phyloP scores from a whole-genome alignment of 2,113 vertebrate genomes.

The Elephas maximus region DNA sequence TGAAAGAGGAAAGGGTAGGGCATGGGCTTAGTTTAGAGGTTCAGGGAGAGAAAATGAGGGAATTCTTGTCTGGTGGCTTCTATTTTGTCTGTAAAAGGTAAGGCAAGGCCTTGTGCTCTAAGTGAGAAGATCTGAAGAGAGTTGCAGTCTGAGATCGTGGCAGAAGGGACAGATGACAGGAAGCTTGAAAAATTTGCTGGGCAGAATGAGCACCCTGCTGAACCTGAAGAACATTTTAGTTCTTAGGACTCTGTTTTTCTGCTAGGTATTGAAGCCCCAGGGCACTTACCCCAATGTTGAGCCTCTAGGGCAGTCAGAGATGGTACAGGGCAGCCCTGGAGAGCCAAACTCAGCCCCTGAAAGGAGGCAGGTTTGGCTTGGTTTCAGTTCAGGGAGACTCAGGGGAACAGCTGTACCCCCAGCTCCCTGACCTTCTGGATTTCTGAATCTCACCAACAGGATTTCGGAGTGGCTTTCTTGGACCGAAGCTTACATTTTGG shows the following conservation, averaged over 20 bases:
- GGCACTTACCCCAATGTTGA: fast-evolving
- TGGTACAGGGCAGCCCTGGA: fast-evolving
- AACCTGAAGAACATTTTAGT: too few relatives aligned
- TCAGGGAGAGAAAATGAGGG: background rate
- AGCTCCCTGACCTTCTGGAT: background rate
- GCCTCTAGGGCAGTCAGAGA: too few relatives aligned
- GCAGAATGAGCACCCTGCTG: fast-evolving
- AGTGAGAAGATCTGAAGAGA: background rate
- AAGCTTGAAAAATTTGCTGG: fast-evolving
- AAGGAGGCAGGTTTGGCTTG: background rate
- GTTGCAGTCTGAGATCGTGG: background rate
- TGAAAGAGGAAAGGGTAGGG: background rate
- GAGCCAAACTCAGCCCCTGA: too few relatives aligned
- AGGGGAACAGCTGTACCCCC: background rate
- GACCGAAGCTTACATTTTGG: background rate
- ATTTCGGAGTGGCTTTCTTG: background rate
- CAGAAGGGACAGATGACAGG: background rate
- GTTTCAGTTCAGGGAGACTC: background rate
- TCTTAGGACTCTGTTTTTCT: background rate
- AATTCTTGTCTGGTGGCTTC: background rate
- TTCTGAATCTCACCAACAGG: background rate
- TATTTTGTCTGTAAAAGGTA: background rate
- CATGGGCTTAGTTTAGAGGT: background rate
- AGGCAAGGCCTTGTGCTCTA: background rate
- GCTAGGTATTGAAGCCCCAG: background rate